Evolutionary conservation across 2,888 invertebrate species (phyloP).

Genomic region (Hymenopus coronatus): DNA sequence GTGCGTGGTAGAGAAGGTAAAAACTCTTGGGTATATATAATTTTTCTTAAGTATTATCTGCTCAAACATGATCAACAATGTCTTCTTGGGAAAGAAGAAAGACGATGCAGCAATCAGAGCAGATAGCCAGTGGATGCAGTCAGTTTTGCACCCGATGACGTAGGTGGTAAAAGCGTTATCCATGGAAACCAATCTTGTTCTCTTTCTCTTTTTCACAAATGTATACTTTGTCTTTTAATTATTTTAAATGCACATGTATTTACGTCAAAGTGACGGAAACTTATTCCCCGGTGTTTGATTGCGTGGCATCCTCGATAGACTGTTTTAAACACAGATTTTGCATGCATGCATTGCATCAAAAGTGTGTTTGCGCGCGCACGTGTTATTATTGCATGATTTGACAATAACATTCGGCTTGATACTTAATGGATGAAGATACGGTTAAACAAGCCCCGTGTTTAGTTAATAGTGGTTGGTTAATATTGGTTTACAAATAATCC

Average conservation of each 20-base stretch:
- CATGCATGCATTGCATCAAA: background rate
- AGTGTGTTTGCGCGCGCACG: background rate
- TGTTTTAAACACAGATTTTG: background rate
- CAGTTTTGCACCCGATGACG: background rate
- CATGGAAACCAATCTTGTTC: background rate
- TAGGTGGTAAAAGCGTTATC: background rate
- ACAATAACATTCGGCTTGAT: slow-evolving; percentile 16
- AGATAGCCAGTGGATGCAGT: no score
- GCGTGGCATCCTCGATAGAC: background rate
- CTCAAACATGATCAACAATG: no score
- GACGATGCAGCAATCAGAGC: no score
- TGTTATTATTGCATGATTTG: slow-evolving; percentile 17
- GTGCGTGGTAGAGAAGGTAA: no score
- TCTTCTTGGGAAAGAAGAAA: no score
- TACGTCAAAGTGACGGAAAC: background rate
- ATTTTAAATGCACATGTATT: background rate
- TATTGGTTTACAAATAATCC: slow-evolving; percentile 26
- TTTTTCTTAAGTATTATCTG: no score
- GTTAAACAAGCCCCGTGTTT: slow-evolving; percentile 17
- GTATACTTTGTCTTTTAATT: background rate
- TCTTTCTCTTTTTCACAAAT: no score
- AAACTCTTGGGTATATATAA: no score
- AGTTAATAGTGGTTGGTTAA: slow-evolving; percentile 27
- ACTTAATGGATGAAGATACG: slow-evolving; percentile 24
- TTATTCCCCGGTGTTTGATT: background rate